phyloP scores from a whole-genome alignment of 2,888 invertebrate genomes.

The Dastarcus helophoroides region DNA sequence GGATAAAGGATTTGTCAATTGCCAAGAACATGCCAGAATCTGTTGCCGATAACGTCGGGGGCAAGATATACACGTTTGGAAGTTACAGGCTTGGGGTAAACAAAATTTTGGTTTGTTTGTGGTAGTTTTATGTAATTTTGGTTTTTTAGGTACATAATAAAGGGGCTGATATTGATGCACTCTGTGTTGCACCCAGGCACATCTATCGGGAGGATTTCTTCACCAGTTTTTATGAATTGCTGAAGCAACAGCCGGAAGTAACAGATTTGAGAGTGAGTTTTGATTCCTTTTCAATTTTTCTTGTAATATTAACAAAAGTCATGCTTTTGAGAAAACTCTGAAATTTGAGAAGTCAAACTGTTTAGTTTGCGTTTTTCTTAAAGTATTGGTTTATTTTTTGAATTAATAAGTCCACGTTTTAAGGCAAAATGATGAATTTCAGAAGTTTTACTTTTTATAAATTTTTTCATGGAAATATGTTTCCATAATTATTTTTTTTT shows the following conservation, averaged over 20 bases:
- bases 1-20: slow-evolving; percentile 85
- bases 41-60: slow-evolving; percentile 84
- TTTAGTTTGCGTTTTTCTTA: too few species aligned
- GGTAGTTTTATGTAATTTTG: neutral
- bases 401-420: too few species aligned
- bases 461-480: too few species aligned
- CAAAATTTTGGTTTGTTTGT: slow-evolving; percentile 16
- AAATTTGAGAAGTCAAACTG: too few species aligned
- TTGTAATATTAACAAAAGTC: neutral
- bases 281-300: neutral
- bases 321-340: too few species aligned
- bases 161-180: slow-evolving; percentile 97
- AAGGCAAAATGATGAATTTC: too few species aligned
- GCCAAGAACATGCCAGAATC: slow-evolving; percentile 86
- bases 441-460: too few species aligned
- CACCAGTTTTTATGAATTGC: slow-evolving; percentile 81
- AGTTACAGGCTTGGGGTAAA: slow-evolving; percentile 84
- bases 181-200: slow-evolving; percentile 95
- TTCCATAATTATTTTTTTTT: too few species aligned
- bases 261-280: slow-evolving; percentile 61
- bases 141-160: slow-evolving; percentile 68
- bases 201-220: slow-evolving; percentile 92
- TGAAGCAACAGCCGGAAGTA: slow-evolving; percentile 78
- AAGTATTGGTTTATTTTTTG: too few species aligned
- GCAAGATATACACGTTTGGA: slow-evolving; percentile 99